These are phyloP conservation scores for Caracal caracal DNA, from an alignment of 2,113 vertebrate genomes.

Conservation along the genomic window DNA sequence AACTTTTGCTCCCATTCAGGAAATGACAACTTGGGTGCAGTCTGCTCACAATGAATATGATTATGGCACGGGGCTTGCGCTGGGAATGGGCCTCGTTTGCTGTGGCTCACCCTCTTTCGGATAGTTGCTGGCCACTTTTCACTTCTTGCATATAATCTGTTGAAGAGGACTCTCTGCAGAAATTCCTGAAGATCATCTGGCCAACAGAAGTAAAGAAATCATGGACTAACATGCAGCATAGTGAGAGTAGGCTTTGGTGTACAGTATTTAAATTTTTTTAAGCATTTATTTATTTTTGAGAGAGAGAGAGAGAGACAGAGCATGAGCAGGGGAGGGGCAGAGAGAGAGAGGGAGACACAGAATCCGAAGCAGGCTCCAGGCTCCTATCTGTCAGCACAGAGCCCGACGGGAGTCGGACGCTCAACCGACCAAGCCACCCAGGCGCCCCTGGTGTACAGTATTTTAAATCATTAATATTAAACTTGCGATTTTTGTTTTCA, in stretches of 20 bases:
- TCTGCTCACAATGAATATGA: slow-evolving; percentile 98
- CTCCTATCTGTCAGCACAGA: too few species aligned
- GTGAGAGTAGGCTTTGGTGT: neutral
- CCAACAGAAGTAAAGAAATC: slow-evolving; percentile 86
- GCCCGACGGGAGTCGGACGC: too few species aligned
- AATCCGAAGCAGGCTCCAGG: too few species aligned
- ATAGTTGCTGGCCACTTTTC: slow-evolving; percentile 93
- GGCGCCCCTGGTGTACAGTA: neutral
- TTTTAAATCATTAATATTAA: neutral
- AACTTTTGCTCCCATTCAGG: slow-evolving; percentile 93
- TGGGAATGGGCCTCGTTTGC: slow-evolving; percentile 95
- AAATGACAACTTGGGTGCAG: slow-evolving; percentile 95
- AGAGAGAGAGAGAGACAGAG: too few species aligned
- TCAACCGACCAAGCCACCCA: too few species aligned
- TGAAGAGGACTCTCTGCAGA: slow-evolving; percentile 93
- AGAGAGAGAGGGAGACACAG: too few species aligned
- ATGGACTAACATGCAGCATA: slow-evolving; percentile 89
- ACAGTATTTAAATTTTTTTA: neutral
- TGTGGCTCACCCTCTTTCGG: slow-evolving; percentile 94
- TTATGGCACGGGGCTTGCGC: slow-evolving; percentile 94
- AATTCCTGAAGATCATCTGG: slow-evolving; percentile 92
- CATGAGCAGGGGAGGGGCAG: too few species aligned
- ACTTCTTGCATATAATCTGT: slow-evolving; percentile 91
- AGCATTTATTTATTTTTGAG: too few species aligned
- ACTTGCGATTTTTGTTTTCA: slow-evolving; percentile 52